Evolutionary conservation across 2,797 vertebrate genomes (phyloP), one percentile per base, ranked within the genome.

Genomic region (Etheostoma nigrum): DNA sequence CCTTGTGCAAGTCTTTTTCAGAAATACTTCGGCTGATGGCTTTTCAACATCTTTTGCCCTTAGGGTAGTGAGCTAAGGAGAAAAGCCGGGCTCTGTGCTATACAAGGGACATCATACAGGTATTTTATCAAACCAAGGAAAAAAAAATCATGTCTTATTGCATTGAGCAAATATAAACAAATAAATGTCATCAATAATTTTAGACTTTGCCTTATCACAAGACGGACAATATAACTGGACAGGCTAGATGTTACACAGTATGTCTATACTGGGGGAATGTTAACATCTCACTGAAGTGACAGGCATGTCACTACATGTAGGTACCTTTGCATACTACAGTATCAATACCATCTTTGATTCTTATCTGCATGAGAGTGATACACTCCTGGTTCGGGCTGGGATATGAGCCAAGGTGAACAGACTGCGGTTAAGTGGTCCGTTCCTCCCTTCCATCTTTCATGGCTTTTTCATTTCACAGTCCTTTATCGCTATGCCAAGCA

Each of bases 401-500:
- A 90, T 53, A 53, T 25, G 27, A 54, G 86, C 84, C 88, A 88
- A 86, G 78, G 82, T 81, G 86, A 90, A 81, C 76, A 86, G 78
- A 74, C 78, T 79, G 81, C 4, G 66, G 78, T 82, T 83, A 91
- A 89, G 76, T 82, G 86, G 76, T 88, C 88, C 70, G 61, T 89
- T 91, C 82, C 86, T 88, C 79, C 77, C 85, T 64, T 90, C 89
- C 87, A 92, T 84, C 92, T 94, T 92, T 93, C 90, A 93, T 71
- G 83, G 82, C 87, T 89, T 93, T 94, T 86, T 93, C 87, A 93
- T 93, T 91, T 90, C 25, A 4, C 48, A 85, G 81, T 72, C 72
- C 87, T 89, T 92, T 90, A 93, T 93, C 81, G 79, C 88, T 60
- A 92, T 93, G 93, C 91, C 90, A 86, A 86, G 86, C 86, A 84